phyloP scores from a whole-genome alignment of 30 jellyfish, hydroid and myxozoan genomes.

The Rhopilema esculentum region DNA sequence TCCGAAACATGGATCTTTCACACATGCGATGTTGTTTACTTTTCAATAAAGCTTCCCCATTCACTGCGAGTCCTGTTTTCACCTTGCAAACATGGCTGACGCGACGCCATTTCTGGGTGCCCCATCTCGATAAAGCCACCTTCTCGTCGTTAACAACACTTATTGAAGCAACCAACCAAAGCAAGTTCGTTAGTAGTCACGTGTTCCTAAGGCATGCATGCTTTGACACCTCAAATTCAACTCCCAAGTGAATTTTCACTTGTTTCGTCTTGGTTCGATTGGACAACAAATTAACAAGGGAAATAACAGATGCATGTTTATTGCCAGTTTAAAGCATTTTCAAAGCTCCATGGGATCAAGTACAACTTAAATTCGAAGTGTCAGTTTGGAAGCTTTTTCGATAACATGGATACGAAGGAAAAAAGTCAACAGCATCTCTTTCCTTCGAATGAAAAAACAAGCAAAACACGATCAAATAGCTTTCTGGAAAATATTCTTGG shows the following conservation, averaged over 20 bases:
- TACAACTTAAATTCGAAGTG: too few relatives aligned
- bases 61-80: too few relatives aligned
- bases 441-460: background rate
- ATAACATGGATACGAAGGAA: background rate
- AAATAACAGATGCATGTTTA: background rate
- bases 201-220: background rate
- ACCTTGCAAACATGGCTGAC: too few relatives aligned
- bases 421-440: background rate
- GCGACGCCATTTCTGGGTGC: too few relatives aligned
- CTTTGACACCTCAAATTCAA: background rate
- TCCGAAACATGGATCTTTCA: too few relatives aligned
- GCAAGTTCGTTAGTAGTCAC: too few relatives aligned
- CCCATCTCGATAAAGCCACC: too few relatives aligned
- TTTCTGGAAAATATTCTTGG: background rate
- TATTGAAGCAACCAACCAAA: too few relatives aligned
- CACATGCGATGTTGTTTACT: too few relatives aligned
- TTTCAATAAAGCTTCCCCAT: too few relatives aligned
- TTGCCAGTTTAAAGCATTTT: background rate
- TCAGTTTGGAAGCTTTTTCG: background rate
- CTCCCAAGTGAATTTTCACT: background rate
- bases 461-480: background rate
- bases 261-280: background rate
- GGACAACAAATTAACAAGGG: background rate
- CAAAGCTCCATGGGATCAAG: background rate
- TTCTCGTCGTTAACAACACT: too few relatives aligned